These are phyloP conservation scores for Portunus trituberculatus DNA, from an alignment of 1,140 invertebrate species.

Conservation along the genomic window DNA sequence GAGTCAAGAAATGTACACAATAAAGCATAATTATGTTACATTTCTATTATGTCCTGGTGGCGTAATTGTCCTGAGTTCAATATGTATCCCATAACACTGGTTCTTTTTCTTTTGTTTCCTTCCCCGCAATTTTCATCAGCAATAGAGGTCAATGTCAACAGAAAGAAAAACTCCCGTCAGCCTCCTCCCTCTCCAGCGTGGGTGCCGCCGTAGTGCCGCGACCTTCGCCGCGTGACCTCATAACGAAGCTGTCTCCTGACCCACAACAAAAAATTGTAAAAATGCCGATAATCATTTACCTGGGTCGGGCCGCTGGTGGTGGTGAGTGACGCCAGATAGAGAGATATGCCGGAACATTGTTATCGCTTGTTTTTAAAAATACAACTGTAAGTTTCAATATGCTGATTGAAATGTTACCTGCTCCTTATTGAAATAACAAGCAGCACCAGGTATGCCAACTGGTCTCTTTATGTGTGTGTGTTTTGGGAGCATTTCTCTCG, in stretches of 20 bases:
- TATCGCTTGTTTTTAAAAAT: conserved; percentile 62
- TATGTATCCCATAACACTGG: too few species aligned
- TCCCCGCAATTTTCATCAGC: too few species aligned
- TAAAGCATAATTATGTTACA: too few species aligned
- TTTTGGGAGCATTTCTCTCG: neutral
- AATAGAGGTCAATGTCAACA: too few species aligned
- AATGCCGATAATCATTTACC: conserved; percentile 63
- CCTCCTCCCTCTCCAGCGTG: neutral
- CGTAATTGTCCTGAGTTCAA: too few species aligned
- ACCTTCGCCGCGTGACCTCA: neutral
- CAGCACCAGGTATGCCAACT: conserved; percentile 47
- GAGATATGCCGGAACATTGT: conserved; percentile 65
- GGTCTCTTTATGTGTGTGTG: neutral
- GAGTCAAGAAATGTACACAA: too few species aligned
- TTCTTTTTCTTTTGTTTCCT: too few species aligned
- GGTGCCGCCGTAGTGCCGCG: neutral
- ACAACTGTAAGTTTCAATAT: conserved; percentile 66
- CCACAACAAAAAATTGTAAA: neutral
- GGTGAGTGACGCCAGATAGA: conserved; percentile 48
- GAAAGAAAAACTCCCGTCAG: too few species aligned
- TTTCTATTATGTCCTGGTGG: too few species aligned
- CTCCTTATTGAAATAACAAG: conserved; percentile 75
- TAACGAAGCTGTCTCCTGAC: conserved; percentile 38
- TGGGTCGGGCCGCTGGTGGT: neutral
- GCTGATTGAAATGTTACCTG: conserved; percentile 73